phyloP scores from a whole-genome alignment of 2,797 vertebrate species.

The Hybognathus amarus region DNA sequence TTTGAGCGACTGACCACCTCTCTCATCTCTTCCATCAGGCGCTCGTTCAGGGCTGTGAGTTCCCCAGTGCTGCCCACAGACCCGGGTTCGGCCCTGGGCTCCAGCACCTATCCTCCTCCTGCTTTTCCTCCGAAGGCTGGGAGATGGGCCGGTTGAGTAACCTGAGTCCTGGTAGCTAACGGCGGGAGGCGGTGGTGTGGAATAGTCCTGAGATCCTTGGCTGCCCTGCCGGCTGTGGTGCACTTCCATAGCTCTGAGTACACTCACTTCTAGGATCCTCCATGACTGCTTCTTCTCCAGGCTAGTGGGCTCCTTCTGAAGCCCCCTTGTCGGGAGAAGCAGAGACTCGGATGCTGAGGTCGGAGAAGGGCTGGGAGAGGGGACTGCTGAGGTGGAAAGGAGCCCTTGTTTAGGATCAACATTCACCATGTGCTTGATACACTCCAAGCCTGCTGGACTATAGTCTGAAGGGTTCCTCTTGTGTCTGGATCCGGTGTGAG shows the following conservation, averaged over 20 bases:
- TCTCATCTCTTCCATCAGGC: slow-evolving; percentile 90
- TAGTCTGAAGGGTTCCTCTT: slow-evolving; percentile 84
- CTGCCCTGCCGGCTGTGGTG: slow-evolving; percentile 86
- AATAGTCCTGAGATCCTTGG: slow-evolving; percentile 85
- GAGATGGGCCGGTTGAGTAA: slow-evolving; percentile 91
- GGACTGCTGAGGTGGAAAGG: slow-evolving; percentile 67
- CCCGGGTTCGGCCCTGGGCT: slow-evolving; percentile 78
- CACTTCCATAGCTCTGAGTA: slow-evolving; percentile 86
- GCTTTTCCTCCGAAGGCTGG: slow-evolving; percentile 86
- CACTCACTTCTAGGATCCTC: slow-evolving; percentile 84
- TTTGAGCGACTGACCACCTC: slow-evolving; percentile 88
- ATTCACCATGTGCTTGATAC: slow-evolving; percentile 92
- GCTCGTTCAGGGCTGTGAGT: slow-evolving; percentile 85
- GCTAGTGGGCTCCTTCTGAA: slow-evolving; percentile 68
- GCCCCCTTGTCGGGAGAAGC: slow-evolving; percentile 64
- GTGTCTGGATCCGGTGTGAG: slow-evolving; percentile 77
- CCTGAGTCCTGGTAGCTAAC: slow-evolving; percentile 91
- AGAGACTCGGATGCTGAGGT: slow-evolving; percentile 61
- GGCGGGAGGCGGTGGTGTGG: slow-evolving; percentile 69
- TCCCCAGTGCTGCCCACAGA: slow-evolving; percentile 89
- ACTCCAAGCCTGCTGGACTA: slow-evolving; percentile 89
- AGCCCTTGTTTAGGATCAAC: slow-evolving; percentile 80
- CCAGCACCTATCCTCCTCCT: slow-evolving; percentile 78
- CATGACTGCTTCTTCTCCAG: slow-evolving; percentile 87
- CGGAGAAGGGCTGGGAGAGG: slow-evolving; percentile 67